A percentile compares a stretch with the other conserved stretches of the same genome.
phyloP scores from a whole-genome alignment of 2,888 invertebrate genomes.

The Chalcis sispes region DNA sequence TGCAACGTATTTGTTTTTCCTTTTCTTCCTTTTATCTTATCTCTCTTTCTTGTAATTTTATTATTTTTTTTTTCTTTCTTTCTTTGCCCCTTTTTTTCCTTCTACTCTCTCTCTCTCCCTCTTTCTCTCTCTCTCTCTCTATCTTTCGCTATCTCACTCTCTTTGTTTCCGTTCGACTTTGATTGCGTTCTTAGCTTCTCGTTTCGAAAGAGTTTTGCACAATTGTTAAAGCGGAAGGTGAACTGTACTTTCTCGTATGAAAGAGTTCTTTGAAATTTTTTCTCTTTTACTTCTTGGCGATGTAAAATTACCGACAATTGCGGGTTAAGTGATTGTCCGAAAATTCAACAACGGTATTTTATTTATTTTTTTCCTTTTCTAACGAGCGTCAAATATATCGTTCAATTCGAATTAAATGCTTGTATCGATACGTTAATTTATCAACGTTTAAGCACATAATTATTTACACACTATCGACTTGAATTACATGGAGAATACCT shows the following conservation, averaged over 20 bases:
- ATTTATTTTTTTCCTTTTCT: background rate
- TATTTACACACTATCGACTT: too few species aligned
- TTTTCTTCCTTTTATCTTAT: constrained; percentile 2
- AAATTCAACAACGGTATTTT: background rate
- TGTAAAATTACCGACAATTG: constrained; percentile 11
- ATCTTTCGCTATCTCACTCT: background rate
- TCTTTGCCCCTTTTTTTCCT: background rate
- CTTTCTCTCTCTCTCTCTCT: background rate
- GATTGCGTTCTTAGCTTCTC: constrained; percentile 45
- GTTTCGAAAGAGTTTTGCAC: constrained; percentile 13
- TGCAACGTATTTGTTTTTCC: background rate
- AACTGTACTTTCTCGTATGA: background rate
- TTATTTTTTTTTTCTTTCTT: constrained; percentile 10
- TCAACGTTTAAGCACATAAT: too few species aligned
- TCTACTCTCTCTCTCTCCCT: background rate
- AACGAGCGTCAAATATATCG: background rate
- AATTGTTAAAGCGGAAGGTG: constrained; percentile 5
- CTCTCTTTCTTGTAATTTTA: constrained; percentile 17
- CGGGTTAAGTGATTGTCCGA: background rate
- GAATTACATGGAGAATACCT: too few species aligned
- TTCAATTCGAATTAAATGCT: too few species aligned
- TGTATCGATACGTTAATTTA: too few species aligned
- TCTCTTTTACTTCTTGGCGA: background rate
- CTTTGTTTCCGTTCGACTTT: constrained; percentile 38
- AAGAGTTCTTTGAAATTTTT: too few species aligned